Conservation (phyloP, 2,888 invertebrate species). For the Ornithoptera priamus region DNA sequence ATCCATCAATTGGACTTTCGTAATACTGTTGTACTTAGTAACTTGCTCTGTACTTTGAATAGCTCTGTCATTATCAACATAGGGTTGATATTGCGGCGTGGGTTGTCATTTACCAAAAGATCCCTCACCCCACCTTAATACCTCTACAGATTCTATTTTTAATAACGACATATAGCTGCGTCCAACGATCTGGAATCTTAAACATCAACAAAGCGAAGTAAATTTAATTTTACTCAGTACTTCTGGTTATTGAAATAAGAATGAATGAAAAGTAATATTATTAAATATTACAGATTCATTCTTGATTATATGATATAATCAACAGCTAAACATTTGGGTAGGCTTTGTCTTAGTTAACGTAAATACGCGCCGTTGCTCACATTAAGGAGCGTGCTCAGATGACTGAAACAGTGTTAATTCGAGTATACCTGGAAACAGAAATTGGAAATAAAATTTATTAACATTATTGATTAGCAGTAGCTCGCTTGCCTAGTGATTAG, state of each 20-base stretch:
- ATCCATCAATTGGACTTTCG: too few species aligned
- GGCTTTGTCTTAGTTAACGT: slow-evolving; percentile 15
- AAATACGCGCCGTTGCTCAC: slow-evolving; percentile 10
- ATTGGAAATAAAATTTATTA: background rate
- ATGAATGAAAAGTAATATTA: background rate
- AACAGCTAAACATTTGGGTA: slow-evolving; percentile 21
- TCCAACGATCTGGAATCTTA: background rate
- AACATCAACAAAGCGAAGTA: background rate
- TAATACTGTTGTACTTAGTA: too few species aligned
- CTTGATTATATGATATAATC: slow-evolving; percentile 9
- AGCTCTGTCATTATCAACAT: too few species aligned
- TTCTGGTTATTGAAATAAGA: background rate
- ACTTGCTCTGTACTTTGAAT: too few species aligned
- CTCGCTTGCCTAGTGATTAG: too few species aligned
- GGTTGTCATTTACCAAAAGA: too few species aligned
- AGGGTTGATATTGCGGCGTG: too few species aligned
- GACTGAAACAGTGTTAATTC: slow-evolving; percentile 8
- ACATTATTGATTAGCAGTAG: background rate
- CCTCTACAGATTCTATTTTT: too few species aligned
- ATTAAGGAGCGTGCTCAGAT: slow-evolving; percentile 1
- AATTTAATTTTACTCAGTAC: background rate
- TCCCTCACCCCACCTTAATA: too few species aligned
- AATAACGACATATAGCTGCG: too few species aligned
- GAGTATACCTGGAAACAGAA: slow-evolving; percentile 7
- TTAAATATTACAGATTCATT: slow-evolving; percentile 9